Evolutionary conservation across 2,888 invertebrate genomes (phyloP).

Genomic region (Drosophila nr. perissopoda): DNA sequence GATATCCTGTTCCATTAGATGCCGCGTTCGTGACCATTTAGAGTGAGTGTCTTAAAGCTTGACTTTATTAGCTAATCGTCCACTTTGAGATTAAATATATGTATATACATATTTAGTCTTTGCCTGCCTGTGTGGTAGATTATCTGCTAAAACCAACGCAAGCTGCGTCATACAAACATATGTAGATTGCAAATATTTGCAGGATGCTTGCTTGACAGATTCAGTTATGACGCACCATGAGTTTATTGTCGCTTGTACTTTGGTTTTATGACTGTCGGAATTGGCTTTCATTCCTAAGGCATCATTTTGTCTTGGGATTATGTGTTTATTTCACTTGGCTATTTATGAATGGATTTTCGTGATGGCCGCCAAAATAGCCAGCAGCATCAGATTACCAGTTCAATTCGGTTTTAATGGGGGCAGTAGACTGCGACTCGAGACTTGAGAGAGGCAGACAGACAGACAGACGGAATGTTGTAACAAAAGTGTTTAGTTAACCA

Average conservation of each 20-base stretch:
- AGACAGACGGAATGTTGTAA: slow-evolving; percentile 40
- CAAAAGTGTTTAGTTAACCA: slow-evolving; percentile 64
- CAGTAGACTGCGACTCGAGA: slow-evolving; percentile 45
- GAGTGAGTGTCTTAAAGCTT: neutral
- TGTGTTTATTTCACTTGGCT: slow-evolving; percentile 33
- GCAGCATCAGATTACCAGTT: slow-evolving; percentile 69
- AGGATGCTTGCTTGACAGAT: neutral
- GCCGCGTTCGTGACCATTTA: neutral
- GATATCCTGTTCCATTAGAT: neutral
- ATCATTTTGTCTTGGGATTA: slow-evolving; percentile 16
- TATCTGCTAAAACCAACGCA: neutral
- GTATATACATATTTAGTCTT: neutral
- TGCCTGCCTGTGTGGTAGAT: neutral
- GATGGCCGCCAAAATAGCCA: slow-evolving; percentile 50
- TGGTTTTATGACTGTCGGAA: slow-evolving; percentile 18
- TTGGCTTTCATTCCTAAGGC: slow-evolving; percentile 4
- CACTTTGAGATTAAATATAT: neutral
- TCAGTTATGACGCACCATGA: neutral
- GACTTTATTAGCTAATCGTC: neutral
- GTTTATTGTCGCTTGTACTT: slow-evolving; percentile 2
- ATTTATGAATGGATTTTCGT: slow-evolving; percentile 59
- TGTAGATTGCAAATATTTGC: neutral
- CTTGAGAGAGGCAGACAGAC: slow-evolving; percentile 24
- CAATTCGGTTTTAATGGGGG: slow-evolving; percentile 62
- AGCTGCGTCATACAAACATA: neutral